These are phyloP conservation scores for Volucella bombylans DNA, from an alignment of 2,888 invertebrate genomes.

Conservation along the genomic window DNA sequence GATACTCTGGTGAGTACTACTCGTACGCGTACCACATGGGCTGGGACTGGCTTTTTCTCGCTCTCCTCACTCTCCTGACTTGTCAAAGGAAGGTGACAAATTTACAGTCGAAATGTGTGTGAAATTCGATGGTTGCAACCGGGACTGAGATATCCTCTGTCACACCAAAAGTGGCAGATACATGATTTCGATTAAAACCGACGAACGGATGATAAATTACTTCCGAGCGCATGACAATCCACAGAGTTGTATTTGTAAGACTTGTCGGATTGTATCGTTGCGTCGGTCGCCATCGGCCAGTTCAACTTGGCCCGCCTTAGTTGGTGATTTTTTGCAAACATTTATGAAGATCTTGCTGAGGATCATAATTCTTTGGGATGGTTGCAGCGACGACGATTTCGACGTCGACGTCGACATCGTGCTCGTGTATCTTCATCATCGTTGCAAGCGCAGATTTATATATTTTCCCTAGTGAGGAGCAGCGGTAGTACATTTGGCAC, in stretches of 20 bases:
- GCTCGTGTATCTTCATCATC: conserved; percentile 66
- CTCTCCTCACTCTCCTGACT: conserved; percentile 8
- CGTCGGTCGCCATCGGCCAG: conserved; percentile 25
- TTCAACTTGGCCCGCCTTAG: conserved; percentile 1
- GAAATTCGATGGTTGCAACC: conserved; percentile 54
- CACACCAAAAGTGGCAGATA: conserved; percentile 43
- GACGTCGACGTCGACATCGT: not conserved
- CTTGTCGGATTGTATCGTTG: not conserved
- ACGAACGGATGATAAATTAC: conserved; percentile 72
- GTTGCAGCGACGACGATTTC: conserved; percentile 6
- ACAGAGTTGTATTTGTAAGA: not conserved
- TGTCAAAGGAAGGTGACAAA: conserved; percentile 70
- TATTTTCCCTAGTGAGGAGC: conserved; percentile 58
- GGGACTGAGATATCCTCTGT: not conserved
- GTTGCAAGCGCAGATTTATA: conserved; percentile 65
- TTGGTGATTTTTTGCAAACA: conserved; percentile 11
- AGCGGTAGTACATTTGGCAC: conserved; percentile 46
- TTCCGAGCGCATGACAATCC: conserved; percentile 67
- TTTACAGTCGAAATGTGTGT: conserved; percentile 68
- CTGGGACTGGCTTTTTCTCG: conserved; percentile 11
- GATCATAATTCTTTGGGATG: conserved; percentile 65
- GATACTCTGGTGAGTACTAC: conserved; percentile 5
- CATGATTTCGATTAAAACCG: conserved; percentile 72
- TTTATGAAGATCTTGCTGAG: conserved; percentile 62
- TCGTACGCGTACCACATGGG: conserved; percentile 27